Evolutionary conservation across 2,113 vertebrate species (phyloP).

Genomic region (Halcyon malimbica): DNA sequence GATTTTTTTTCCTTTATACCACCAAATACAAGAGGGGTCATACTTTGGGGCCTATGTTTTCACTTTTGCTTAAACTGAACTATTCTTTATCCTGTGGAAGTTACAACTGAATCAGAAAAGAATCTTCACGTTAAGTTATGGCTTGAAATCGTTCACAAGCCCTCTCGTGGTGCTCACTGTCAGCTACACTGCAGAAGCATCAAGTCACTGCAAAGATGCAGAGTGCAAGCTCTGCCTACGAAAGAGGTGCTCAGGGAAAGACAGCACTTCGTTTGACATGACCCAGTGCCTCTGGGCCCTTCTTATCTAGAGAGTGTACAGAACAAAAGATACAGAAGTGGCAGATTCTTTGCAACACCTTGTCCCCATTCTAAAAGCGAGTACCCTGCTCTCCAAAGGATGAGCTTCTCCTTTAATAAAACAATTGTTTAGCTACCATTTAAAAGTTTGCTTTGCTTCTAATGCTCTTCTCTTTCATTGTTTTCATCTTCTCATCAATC

Average conservation of each 20-base stretch:
- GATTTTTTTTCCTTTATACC: not conserved
- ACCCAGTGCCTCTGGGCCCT: not conserved
- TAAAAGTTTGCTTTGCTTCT: not conserved
- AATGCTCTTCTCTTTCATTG: not conserved
- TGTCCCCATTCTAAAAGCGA: not conserved
- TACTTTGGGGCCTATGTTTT: not conserved
- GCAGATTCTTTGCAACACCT: not conserved
- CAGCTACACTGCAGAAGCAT: not conserved
- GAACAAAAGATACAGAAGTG: not conserved
- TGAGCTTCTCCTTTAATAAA: fast-evolving
- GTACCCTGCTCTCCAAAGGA: not conserved
- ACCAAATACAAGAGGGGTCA: not conserved
- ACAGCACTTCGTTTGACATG: fast-evolving
- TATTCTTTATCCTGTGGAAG: not conserved
- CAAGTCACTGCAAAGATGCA: not conserved
- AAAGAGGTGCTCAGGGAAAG: not conserved
- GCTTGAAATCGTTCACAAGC: not conserved
- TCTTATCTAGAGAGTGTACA: not conserved
- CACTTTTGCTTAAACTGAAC: not conserved
- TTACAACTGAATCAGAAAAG: not conserved
- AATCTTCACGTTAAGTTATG: fast-evolving
- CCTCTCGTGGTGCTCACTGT: not conserved
- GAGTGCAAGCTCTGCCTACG: not conserved
- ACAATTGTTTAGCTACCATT: not conserved
- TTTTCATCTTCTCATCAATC: not conserved